phyloP scores from a whole-genome alignment of 2,888 invertebrate genomes.

The Oxytorus armatus region DNA sequence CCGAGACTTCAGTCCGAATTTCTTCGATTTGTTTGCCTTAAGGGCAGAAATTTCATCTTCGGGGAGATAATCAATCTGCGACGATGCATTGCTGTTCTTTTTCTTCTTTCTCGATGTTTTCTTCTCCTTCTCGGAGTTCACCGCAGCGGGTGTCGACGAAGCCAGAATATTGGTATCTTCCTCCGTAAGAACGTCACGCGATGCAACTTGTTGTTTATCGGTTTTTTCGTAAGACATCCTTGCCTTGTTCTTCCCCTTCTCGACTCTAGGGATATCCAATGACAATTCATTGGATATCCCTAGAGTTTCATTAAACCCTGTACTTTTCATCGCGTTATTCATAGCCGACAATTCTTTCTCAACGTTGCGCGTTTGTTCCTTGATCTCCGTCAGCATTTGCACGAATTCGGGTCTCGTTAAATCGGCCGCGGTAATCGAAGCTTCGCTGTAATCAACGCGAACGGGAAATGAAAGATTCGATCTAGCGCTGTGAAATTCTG shows the following conservation, averaged over 20 bases:
- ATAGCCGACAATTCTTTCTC: conserved; percentile 68
- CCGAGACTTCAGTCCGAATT: conserved; percentile 1
- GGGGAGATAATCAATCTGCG: conserved; percentile 27
- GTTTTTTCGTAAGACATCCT: conserved; percentile 1
- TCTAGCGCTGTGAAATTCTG: background rate
- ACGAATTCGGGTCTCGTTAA: conserved; percentile 68
- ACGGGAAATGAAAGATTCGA: conserved; percentile 58
- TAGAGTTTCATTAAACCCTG: background rate
- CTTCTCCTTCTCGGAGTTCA: background rate
- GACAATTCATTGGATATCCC: background rate
- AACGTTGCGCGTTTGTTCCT: conserved; percentile 68
- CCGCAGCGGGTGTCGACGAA: background rate
- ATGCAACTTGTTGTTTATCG: background rate
- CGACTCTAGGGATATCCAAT: background rate
- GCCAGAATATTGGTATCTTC: background rate
- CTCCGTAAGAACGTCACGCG: background rate
- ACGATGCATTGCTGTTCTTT: conserved; percentile 16
- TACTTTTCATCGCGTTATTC: conserved; percentile 65
- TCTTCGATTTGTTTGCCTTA: conserved; percentile 18
- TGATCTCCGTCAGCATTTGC: conserved; percentile 71
- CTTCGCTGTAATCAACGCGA: conserved; percentile 52
- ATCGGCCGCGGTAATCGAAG: conserved; percentile 56
- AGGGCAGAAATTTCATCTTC: background rate
- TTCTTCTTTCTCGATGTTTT: conserved; percentile 4
- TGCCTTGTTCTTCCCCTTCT: conserved; percentile 1